Evolutionary conservation across 2,113 vertebrate genomes (phyloP).

Genomic region (Clarias gariepinus): DNA sequence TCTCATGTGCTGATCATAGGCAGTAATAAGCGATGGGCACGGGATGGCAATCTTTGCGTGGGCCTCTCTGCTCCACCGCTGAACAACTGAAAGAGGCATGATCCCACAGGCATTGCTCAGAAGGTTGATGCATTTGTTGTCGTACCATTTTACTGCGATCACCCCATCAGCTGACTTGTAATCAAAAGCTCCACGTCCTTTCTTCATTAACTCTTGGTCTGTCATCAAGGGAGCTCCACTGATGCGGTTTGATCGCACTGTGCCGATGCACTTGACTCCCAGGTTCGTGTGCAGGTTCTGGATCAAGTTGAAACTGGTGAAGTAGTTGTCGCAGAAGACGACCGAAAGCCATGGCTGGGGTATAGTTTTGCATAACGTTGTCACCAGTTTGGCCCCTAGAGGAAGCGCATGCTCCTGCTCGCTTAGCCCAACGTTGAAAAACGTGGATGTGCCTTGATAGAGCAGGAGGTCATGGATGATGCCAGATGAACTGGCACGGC

Average conservation of each 20-base stretch:
- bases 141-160: conserved; percentile 52
- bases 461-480: conserved; percentile 43
- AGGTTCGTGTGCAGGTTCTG: conserved; percentile 38
- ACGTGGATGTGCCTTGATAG: conserved; percentile 28
- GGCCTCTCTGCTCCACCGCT: conserved; percentile 39
- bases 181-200: conserved; percentile 43
- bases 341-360: conserved; percentile 25
- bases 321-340: conserved; percentile 39
- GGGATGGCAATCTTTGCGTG: conserved; percentile 25
- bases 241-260: conserved; percentile 34
- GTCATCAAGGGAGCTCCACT: conserved; percentile 44
- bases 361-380: conserved; percentile 34
- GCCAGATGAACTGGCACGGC: conserved; percentile 37
- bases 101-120: conserved; percentile 54
- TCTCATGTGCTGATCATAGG: conserved; percentile 45
- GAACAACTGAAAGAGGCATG: conserved; percentile 45
- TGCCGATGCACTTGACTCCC: conserved; percentile 40
- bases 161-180: conserved; percentile 51
- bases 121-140: conserved; percentile 56
- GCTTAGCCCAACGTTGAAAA: conserved; percentile 33
- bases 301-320: conserved; percentile 37
- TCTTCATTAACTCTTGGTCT: conserved; percentile 51
- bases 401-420: conserved; percentile 30
- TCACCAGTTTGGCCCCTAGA: conserved; percentile 38
- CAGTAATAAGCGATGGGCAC: conserved; percentile 47